Evolutionary conservation across 1,140 invertebrate genomes (phyloP).

Genomic region (Pemphigus obesinymphae): DNA sequence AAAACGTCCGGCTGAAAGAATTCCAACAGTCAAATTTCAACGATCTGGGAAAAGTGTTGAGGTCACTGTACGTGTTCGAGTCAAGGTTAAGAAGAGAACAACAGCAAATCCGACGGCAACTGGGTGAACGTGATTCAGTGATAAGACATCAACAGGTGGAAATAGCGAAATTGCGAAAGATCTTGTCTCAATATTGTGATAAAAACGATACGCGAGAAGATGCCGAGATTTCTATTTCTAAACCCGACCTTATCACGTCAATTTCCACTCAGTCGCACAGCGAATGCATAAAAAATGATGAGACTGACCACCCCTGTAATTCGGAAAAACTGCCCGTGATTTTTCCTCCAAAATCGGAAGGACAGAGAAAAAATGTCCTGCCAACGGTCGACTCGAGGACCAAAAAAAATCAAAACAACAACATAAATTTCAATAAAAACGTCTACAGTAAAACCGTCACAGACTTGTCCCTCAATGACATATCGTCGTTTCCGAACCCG

Average conservation of each 20-base stretch:
- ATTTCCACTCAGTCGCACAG: constrained; percentile 32
- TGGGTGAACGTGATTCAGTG: constrained; percentile 66
- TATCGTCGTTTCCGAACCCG: constrained; percentile 31
- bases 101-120: constrained; percentile 62
- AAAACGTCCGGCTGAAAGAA: constrained; percentile 56
- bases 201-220: neutral
- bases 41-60: constrained; percentile 54
- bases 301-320: neutral
- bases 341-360: neutral
- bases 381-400: neutral
- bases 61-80: constrained; percentile 65
- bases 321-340: neutral
- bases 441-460: constrained; percentile 33
- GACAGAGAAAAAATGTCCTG: neutral
- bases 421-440: constrained; percentile 32
- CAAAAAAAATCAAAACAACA: constrained; percentile 15
- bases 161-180: constrained; percentile 58
- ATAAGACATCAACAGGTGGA: constrained; percentile 66
- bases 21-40: constrained; percentile 62
- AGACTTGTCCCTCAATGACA: constrained; percentile 27
- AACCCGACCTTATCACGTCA: constrained; percentile 48
- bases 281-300: neutral
- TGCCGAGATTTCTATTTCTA: constrained; percentile 17
- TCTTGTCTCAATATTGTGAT: constrained; percentile 45
- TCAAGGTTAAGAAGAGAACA: constrained; percentile 69